Conservation (phyloP, 2,113 vertebrate species). For the Pandion haliaetus region DNA sequence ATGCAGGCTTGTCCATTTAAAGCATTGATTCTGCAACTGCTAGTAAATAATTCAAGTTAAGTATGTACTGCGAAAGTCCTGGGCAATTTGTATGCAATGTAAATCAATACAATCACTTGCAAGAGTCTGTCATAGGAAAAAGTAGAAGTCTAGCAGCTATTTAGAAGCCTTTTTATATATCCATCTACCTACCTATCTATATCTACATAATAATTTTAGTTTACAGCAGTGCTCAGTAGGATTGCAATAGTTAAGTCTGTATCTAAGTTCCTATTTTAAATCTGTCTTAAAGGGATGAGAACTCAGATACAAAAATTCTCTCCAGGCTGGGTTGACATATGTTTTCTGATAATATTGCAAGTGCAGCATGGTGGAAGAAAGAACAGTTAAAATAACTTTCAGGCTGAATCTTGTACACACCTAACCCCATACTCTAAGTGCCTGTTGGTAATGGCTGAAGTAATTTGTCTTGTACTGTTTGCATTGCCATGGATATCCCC, state of each 20-base stretch:
- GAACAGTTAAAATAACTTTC: background rate
- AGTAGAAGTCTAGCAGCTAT: background rate
- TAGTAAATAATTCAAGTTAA: conserved; percentile 62
- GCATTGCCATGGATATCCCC: background rate
- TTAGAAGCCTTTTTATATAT: background rate
- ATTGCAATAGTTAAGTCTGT: background rate
- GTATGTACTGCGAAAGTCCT: conserved; percentile 17
- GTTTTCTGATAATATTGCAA: background rate
- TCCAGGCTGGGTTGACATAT: background rate
- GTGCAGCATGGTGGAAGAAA: background rate
- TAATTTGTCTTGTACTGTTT: background rate
- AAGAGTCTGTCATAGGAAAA: conserved; percentile 57
- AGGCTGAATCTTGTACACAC: background rate
- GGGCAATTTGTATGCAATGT: conserved; percentile 59
- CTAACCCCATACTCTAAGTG: background rate
- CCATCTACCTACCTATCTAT: background rate
- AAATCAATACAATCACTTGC: conserved; percentile 60
- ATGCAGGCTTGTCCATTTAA: background rate
- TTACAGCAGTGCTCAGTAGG: background rate
- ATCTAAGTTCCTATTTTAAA: background rate
- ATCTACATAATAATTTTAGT: background rate
- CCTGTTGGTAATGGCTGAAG: background rate
- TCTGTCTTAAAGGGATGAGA: background rate
- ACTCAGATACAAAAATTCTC: background rate
- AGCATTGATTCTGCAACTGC: conserved; percentile 53